Evolutionary conservation across 2,888 invertebrate species (phyloP).

Genomic region (Drosophila barbarae): DNA sequence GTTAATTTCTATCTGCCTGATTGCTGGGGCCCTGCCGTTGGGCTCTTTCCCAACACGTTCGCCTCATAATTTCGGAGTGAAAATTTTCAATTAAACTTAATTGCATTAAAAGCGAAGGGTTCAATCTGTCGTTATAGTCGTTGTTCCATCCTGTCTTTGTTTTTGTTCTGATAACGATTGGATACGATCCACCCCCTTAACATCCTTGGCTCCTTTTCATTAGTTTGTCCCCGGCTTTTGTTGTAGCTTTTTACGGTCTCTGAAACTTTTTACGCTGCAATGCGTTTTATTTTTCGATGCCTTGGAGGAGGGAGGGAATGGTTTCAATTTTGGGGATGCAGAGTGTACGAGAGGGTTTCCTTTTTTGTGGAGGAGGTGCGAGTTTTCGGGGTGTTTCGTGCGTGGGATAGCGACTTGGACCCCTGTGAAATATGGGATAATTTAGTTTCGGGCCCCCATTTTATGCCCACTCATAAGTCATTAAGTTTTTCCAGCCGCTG

Average conservation of each 20-base stretch:
- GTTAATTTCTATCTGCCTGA: slow-evolving; percentile 72
- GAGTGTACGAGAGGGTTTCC: neutral
- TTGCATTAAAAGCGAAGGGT: slow-evolving; percentile 75
- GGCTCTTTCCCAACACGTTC: slow-evolving; percentile 56
- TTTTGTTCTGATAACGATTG: slow-evolving; percentile 28
- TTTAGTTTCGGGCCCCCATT: slow-evolving; percentile 37
- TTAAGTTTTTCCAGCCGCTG: slow-evolving; percentile 37
- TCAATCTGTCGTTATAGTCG: slow-evolving; percentile 70
- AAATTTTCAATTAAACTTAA: slow-evolving; percentile 76
- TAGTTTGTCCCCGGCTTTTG: slow-evolving; percentile 45
- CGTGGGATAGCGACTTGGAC: slow-evolving; percentile 13
- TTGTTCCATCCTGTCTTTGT: slow-evolving; percentile 30
- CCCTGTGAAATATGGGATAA: slow-evolving; percentile 51
- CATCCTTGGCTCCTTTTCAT: slow-evolving; percentile 31
- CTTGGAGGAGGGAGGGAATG: neutral
- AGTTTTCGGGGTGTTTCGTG: slow-evolving; percentile 13
- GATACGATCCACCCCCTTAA: slow-evolving; percentile 2
- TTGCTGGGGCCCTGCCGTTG: slow-evolving; percentile 49
- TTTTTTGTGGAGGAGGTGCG: neutral
- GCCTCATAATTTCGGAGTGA: slow-evolving; percentile 74
- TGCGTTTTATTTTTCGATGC: slow-evolving; percentile 44
- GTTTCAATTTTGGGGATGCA: slow-evolving; percentile 6
- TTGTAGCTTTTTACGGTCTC: slow-evolving; percentile 60
- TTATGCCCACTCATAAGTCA: slow-evolving; percentile 52
- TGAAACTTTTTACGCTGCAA: slow-evolving; percentile 63